Percentiles rank a stretch among this genome's conserved stretches.
These are phyloP conservation scores for Silurus glanis DNA, from an alignment of 2,113 vertebrate species.

Conservation along the genomic window DNA sequence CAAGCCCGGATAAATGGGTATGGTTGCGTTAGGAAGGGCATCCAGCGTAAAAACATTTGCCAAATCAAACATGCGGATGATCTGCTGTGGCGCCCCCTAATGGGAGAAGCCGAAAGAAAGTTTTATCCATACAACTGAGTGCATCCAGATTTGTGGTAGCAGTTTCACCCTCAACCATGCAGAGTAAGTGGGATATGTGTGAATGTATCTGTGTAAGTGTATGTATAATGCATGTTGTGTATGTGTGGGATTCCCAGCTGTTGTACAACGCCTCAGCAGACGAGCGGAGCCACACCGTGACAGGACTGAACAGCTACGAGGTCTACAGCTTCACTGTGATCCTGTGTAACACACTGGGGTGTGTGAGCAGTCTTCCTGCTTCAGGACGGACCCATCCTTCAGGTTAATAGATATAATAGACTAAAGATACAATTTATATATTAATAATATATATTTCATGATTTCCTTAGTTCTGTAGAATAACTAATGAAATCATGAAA, in stretches of 20 bases:
- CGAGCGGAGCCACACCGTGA: conserved; percentile 67
- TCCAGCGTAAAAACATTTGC: too few relatives aligned
- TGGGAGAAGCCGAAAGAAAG: too few relatives aligned
- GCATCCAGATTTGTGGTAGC: too few relatives aligned
- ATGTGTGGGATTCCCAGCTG: conserved; percentile 67
- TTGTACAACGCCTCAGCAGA: conserved; percentile 72
- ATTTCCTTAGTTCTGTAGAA: too few relatives aligned
- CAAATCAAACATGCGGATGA: too few relatives aligned
- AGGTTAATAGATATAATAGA: conserved; percentile 70
- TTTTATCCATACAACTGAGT: too few relatives aligned
- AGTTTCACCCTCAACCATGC: not conserved
- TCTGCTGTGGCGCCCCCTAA: too few relatives aligned
- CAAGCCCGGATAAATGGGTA: too few relatives aligned
- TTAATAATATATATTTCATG: too few relatives aligned
- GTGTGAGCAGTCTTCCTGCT: conserved; percentile 76
- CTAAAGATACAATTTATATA: too few relatives aligned
- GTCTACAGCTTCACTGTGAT: conserved; percentile 82
- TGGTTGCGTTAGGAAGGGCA: too few relatives aligned
- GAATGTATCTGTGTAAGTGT: not conserved
- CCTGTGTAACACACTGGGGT: conserved; percentile 83
- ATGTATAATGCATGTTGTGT: conserved; percentile 1
- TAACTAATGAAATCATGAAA: too few relatives aligned
- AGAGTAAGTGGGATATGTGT: not conserved
- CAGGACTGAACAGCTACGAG: conserved; percentile 77
- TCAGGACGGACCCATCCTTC: conserved; percentile 78